Evolutionary conservation across 2,113 vertebrate species (phyloP).

Genomic region (Pampusana beccarii): DNA sequence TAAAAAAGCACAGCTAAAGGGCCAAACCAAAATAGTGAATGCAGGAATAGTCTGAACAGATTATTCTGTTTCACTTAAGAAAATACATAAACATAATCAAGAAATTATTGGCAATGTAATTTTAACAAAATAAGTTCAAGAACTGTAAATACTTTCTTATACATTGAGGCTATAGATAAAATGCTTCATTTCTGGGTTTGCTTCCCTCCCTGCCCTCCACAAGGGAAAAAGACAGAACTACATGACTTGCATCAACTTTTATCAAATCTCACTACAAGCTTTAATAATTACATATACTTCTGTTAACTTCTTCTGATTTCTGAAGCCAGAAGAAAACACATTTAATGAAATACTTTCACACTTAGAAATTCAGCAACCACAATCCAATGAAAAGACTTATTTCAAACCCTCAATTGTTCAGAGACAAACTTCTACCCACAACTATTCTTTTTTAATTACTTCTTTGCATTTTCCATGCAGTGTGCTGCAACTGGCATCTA

Average conservation of each 20-base stretch:
- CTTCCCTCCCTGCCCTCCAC: not conserved
- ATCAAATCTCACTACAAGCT: slow-evolving; percentile 32
- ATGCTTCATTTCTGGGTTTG: slow-evolving; percentile 6
- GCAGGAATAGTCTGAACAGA: not conserved
- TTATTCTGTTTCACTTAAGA: slow-evolving; percentile 15
- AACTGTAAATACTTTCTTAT: not conserved
- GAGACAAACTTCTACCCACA: slow-evolving; percentile 68
- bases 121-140: slow-evolving; percentile 5
- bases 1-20: slow-evolving; percentile 25
- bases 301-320: not conserved
- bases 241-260: slow-evolving; percentile 18
- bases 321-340: slow-evolving; percentile 46
- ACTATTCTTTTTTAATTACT: slow-evolving; percentile 73
- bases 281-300: not conserved
- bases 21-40: not conserved
- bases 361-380: slow-evolving; percentile 19
- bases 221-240: slow-evolving; percentile 3
- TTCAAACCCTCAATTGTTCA: slow-evolving; percentile 68
- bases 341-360: slow-evolving; percentile 53
- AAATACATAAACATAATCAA: not conserved
- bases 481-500: slow-evolving; percentile 78
- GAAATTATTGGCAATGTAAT: slow-evolving; percentile 14
- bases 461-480: slow-evolving; percentile 75
- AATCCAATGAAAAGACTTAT: slow-evolving; percentile 23
- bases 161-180: not conserved